A percentile compares a stretch with the other conserved stretches of the same genome.
Conservation (phyloP, 2,888 invertebrate species). For the Sinelater perroti region DNA sequence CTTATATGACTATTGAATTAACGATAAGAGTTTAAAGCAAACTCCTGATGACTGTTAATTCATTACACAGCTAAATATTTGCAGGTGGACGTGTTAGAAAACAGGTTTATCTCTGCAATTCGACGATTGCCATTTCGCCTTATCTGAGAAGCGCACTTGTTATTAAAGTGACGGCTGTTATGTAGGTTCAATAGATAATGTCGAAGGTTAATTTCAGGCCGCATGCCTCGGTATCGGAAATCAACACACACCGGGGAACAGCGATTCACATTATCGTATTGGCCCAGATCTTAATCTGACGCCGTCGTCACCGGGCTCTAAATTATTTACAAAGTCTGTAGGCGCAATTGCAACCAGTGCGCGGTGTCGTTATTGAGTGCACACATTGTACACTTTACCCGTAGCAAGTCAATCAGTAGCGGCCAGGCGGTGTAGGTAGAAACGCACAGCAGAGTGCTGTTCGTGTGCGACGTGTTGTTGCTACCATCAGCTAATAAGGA, state of each 20-base stretch:
- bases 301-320: neutral
- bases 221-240: neutral
- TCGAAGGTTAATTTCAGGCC: constrained; percentile 7
- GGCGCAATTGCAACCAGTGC: constrained; percentile 1
- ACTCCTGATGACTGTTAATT: no score
- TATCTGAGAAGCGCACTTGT: no score
- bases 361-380: constrained; percentile 10
- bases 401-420: constrained; percentile 5
- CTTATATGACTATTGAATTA: no score
- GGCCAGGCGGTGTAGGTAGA: constrained; percentile 8
- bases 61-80: no score
- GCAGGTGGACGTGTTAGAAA: no score
- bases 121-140: no score
- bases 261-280: neutral
- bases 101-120: no score
- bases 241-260: constrained; percentile 5
- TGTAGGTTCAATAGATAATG: constrained; percentile 2
- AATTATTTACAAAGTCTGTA: constrained; percentile 9
- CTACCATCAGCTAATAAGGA: no score
- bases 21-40: no score
- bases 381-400: neutral
- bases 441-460: neutral
- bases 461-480: neutral
- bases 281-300: neutral
- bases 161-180: no score